Evolutionary conservation across 2,113 vertebrate genomes (phyloP).

Genomic region (Thamnophis sirtalis): DNA sequence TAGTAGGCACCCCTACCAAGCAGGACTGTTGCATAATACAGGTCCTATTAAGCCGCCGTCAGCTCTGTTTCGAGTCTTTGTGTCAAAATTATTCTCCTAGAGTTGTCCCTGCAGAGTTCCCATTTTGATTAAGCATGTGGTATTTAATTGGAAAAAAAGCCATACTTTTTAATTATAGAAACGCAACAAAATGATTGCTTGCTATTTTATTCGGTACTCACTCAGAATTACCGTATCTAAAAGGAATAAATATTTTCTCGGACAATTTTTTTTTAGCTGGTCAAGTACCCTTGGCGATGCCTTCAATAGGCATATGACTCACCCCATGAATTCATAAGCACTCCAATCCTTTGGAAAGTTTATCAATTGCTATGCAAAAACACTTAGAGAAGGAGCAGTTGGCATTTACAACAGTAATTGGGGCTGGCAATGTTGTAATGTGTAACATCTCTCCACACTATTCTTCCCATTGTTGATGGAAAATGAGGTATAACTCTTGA

Average conservation of each 20-base stretch:
- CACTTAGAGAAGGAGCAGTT: conserved; percentile 33
- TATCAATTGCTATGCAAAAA: conserved; percentile 51
- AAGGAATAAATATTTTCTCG: conserved; percentile 62
- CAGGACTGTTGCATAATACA: background rate
- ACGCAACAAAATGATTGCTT: conserved; percentile 46
- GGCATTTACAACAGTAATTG: conserved; percentile 32
- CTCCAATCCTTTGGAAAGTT: conserved; percentile 46
- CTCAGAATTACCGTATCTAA: conserved; percentile 38
- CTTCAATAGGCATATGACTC: conserved; percentile 57
- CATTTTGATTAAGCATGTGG: conserved; percentile 13
- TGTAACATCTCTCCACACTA: background rate
- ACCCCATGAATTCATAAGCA: conserved; percentile 60
- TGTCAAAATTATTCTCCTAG: background rate
- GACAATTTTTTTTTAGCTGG: conserved; percentile 50
- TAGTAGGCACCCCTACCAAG: background rate
- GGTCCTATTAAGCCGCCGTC: conserved; percentile 4
- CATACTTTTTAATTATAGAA: conserved; percentile 53
- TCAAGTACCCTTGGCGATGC: conserved; percentile 56
- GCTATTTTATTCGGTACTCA: conserved; percentile 48
- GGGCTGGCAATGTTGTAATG: background rate
- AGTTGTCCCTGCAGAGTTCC: background rate
- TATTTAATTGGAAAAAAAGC: conserved; percentile 25
- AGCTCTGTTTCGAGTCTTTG: background rate
- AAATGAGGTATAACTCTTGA: background rate
- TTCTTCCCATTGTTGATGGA: background rate